Conservation (phyloP, 1,140 invertebrate species). For the Lepeophtheirus salmonis region DNA sequence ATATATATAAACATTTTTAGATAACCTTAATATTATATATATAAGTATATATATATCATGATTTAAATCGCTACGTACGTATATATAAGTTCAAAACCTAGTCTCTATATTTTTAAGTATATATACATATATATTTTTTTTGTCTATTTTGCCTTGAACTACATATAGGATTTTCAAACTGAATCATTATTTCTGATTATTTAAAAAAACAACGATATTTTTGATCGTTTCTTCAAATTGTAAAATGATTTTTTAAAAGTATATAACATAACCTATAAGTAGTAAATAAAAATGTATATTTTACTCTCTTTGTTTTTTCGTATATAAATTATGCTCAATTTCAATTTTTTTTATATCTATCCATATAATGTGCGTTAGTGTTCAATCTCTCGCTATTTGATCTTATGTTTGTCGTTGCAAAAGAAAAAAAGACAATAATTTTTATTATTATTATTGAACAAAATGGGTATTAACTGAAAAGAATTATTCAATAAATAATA, state of each 20-base stretch:
- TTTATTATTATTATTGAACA: too few relatives aligned
- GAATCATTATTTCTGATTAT: neutral
- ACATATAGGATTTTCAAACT: neutral
- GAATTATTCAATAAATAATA: too few relatives aligned
- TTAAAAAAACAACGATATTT: too few relatives aligned
- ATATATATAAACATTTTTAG: neutral
- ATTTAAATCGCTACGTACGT: neutral
- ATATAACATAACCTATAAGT: neutral
- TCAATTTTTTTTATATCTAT: too few relatives aligned
- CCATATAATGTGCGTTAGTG: too few relatives aligned
- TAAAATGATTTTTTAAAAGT: too few relatives aligned
- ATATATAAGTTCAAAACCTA: neutral
- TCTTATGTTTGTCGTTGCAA: too few relatives aligned
- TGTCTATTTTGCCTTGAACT: neutral
- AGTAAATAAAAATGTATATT: neutral
- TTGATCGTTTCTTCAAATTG: too few relatives aligned
- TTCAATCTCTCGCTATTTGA: too few relatives aligned
- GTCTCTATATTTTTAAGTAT: neutral
- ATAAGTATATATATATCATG: neutral
- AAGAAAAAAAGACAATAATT: too few relatives aligned
- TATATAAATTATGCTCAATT: neutral
- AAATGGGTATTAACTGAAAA: too few relatives aligned
- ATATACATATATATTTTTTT: neutral
- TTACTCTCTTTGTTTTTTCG: neutral
- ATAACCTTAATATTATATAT: too few relatives aligned